These are phyloP conservation scores for Telmatochromis sp. DNA, from an alignment of 2,113 vertebrate genomes.

Conservation along the genomic window DNA sequence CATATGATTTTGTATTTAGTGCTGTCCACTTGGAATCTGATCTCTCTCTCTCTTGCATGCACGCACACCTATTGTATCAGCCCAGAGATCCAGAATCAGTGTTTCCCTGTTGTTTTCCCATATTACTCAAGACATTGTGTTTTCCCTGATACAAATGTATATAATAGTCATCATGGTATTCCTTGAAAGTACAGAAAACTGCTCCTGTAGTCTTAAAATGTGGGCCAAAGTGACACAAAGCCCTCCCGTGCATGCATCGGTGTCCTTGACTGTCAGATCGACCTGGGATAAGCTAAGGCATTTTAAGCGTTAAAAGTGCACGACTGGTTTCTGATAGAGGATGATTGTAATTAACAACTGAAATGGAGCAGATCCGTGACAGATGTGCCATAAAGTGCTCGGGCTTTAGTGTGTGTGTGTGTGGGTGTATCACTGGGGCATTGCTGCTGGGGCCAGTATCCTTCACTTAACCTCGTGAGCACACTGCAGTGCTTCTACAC, in stretches of 20 bases:
- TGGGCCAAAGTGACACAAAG: neutral
- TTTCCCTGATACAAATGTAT: neutral
- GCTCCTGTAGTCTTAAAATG: neutral
- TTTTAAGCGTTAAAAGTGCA: conserved; percentile 25
- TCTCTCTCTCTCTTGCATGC: neutral
- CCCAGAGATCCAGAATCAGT: neutral
- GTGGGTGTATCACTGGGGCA: neutral
- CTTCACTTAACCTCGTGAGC: conserved; percentile 47
- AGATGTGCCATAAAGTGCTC: conserved; percentile 62
- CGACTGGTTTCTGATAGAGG: conserved; percentile 50
- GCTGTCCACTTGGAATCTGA: neutral
- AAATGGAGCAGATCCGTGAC: conserved; percentile 69
- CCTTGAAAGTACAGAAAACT: neutral
- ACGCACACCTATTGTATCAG: neutral
- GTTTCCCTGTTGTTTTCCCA: neutral
- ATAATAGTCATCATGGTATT: neutral
- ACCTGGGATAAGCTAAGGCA: neutral
- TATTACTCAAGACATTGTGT: neutral
- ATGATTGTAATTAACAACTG: conserved; percentile 70
- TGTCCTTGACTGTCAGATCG: conserved; percentile 13
- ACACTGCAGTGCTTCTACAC: neutral
- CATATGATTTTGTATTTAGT: neutral
- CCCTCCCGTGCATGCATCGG: neutral
- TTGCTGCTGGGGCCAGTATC: conserved; percentile 15
- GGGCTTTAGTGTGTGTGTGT: neutral